Percentiles rank a stretch among this genome's conserved stretches.
phyloP scores from a whole-genome alignment of 1,140 invertebrate species.

The Muscidifurax raptorellus region DNA sequence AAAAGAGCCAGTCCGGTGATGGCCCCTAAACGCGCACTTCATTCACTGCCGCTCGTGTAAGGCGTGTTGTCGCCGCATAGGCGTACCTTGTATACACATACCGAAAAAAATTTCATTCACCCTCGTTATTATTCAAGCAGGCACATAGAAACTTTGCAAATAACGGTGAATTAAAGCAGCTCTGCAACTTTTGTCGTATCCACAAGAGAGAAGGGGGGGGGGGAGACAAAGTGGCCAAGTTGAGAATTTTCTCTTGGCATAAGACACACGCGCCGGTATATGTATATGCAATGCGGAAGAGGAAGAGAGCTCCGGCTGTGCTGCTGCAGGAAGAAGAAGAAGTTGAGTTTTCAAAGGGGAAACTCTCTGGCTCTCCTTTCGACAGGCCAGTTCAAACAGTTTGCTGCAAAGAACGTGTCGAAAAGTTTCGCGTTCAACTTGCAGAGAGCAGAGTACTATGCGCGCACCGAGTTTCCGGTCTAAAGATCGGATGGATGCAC shows the following conservation, averaged over 20 bases:
- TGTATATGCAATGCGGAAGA: background rate
- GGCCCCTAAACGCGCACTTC: constrained; percentile 45
- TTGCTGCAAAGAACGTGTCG: constrained; percentile 27
- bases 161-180: background rate
- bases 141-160: background rate
- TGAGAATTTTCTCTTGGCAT: background rate
- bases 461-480: background rate
- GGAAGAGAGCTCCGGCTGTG: background rate
- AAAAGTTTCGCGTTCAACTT: constrained; percentile 45
- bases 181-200: background rate
- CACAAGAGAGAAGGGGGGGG: background rate
- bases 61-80: constrained; percentile 27
- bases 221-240: background rate
- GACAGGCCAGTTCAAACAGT: constrained; percentile 47
- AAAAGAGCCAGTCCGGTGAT: background rate
- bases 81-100: background rate
- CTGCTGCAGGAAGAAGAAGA: background rate
- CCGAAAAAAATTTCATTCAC: background rate
- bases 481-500: constrained; percentile 58
- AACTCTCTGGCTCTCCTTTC: constrained; percentile 15
- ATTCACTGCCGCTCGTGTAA: constrained; percentile 14
- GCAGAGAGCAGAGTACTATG: background rate
- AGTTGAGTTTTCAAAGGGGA: constrained; percentile 26
- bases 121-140: background rate
- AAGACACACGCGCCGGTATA: background rate